These are phyloP conservation scores for Periophthalmus magnuspinnatus DNA, from an alignment of 2,797 vertebrate species.

Conservation along the genomic window DNA sequence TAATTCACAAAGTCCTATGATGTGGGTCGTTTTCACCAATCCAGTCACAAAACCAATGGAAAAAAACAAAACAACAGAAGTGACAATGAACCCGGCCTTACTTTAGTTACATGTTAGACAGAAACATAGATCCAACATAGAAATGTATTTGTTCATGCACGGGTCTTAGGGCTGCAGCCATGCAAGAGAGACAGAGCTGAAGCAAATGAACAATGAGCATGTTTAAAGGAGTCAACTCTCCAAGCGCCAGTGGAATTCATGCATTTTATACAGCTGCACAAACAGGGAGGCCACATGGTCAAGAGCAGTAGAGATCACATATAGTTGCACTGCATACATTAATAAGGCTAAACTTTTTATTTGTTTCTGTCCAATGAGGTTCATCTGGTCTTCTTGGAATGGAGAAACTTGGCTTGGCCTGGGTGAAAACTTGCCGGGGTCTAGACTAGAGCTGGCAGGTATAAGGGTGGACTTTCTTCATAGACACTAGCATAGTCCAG, in stretches of 20 bases:
- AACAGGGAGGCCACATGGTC: constrained; percentile 55
- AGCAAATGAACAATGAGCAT: constrained; percentile 27
- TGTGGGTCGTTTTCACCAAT: constrained; percentile 38
- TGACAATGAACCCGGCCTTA: constrained; percentile 56
- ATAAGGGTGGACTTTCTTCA: too few species aligned
- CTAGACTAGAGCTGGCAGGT: too few species aligned
- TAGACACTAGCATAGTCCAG: too few species aligned
- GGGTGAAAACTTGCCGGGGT: too few species aligned
- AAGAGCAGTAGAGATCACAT: constrained; percentile 44
- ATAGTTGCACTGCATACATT: constrained; percentile 29
- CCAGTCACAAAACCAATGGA: constrained; percentile 65
- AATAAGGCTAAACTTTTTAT: constrained; percentile 23
- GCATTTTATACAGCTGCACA: constrained; percentile 42
- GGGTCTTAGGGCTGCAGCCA: constrained; percentile 57
- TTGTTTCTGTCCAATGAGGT: too few species aligned
- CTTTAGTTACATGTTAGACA: constrained; percentile 64
- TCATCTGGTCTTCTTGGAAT: too few species aligned
- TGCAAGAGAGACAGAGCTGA: constrained; percentile 51
- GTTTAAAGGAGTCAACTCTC: constrained; percentile 22
- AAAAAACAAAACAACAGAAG: constrained; percentile 51
- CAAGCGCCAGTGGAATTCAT: constrained; percentile 38
- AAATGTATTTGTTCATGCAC: constrained; percentile 57
- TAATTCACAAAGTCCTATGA: not conserved
- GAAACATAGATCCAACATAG: constrained; percentile 55
- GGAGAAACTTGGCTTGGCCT: too few species aligned